Evolutionary conservation across 2,888 invertebrate species (phyloP).

Genomic region (Dascillus cervinus): DNA sequence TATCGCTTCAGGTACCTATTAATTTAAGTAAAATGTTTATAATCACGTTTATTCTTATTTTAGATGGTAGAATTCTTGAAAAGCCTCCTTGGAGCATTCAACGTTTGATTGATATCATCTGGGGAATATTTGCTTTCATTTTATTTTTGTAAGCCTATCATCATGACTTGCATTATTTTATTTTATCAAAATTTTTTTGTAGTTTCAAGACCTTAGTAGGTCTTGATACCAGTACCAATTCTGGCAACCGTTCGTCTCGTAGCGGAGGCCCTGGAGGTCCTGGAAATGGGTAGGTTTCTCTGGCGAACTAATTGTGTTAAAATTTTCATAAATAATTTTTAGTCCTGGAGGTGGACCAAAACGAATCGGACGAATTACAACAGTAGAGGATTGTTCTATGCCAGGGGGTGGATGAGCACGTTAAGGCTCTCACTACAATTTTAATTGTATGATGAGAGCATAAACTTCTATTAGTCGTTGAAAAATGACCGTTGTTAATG

Average conservation of each 20-base stretch:
- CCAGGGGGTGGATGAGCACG: conserved; percentile 31
- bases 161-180: conserved; percentile 1
- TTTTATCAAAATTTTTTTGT: conserved; percentile 10
- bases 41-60: conserved; percentile 20
- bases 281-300: neutral
- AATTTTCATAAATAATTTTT: conserved; percentile 4
- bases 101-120: conserved; percentile 44
- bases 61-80: conserved; percentile 50
- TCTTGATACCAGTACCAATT: conserved; percentile 18
- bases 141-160: conserved; percentile 48
- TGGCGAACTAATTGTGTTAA: neutral
- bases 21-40: no score
- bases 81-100: conserved; percentile 44
- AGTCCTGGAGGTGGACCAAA: conserved; percentile 20
- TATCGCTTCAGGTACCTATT: no score
- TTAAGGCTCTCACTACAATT: conserved; percentile 28
- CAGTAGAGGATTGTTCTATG: conserved; percentile 28
- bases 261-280: neutral
- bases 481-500: no score
- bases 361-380: conserved; percentile 23
- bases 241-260: neutral
- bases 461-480: no score
- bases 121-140: conserved; percentile 48
- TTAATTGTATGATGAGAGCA: no score
- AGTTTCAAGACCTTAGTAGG: conserved; percentile 33